Percentiles rank a stretch among this genome's conserved stretches.
These are phyloP conservation scores for Rotaria sp. DNA, from an alignment of 2,888 invertebrate species.

Conservation along the genomic window DNA sequence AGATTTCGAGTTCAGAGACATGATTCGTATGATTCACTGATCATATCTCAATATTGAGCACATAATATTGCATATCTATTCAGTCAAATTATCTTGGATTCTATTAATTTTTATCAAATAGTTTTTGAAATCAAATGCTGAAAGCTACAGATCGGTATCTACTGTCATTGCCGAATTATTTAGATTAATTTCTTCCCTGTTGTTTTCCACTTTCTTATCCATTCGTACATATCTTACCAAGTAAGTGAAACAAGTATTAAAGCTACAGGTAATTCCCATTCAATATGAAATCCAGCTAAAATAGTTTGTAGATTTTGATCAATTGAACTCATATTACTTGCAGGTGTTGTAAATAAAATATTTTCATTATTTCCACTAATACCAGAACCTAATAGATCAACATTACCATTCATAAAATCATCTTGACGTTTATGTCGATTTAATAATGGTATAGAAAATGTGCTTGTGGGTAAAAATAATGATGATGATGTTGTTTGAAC, in stretches of 20 bases:
- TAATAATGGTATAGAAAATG: background rate
- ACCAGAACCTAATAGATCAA: background rate
- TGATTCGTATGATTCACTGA: too few species aligned
- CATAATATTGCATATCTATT: too few species aligned
- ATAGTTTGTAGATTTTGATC: constrained; percentile 36
- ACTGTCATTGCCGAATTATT: too few species aligned
- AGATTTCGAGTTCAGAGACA: too few species aligned
- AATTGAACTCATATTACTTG: background rate
- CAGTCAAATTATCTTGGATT: too few species aligned
- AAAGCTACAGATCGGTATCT: too few species aligned
- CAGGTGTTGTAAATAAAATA: background rate
- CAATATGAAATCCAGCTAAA: constrained; percentile 39
- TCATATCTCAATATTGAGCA: too few species aligned
- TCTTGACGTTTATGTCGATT: constrained; percentile 29
- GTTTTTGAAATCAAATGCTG: too few species aligned
- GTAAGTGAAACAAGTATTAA: constrained; percentile 67
- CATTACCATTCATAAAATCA: background rate
- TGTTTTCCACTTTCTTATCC: too few species aligned
- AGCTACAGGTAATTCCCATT: constrained; percentile 63
- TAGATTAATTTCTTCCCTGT: too few species aligned
- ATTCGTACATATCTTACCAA: constrained; percentile 58
- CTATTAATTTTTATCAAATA: too few species aligned
- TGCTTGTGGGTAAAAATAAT: background rate
- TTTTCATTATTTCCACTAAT: background rate
- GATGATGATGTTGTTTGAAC: background rate